Evolutionary conservation across 30 jellyfish, hydroid and myxozoan species (phyloP), one percentile per base, ranked within the genome.

Genomic region (Chrysaora quinquecirrha): DNA sequence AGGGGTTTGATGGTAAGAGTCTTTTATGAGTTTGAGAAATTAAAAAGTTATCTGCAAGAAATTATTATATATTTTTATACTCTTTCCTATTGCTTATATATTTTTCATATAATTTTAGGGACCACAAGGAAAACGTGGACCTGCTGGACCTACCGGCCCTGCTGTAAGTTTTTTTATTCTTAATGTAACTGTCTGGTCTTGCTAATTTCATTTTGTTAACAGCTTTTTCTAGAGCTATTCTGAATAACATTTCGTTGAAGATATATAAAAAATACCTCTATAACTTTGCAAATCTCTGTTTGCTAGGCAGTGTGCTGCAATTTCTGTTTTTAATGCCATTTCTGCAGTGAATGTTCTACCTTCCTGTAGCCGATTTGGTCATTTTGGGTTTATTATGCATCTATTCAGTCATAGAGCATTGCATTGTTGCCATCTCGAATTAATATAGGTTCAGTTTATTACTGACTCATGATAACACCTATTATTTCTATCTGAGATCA

Each of bases 41-140:
- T 38, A 19, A n/a, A 18, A 34, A 16, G 16, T 21, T 28, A 30
- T 72, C 33, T 20, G 32, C 12, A 72, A 72, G 84, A 72, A 28
- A 18, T 46, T 1, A 4, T 12, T 32, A 72, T 71, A 34, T 21
- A 72, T n/a, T n/a, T n/a, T n/a, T n/a, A n/a, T n/a, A n/a, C n/a
- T n/a, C n/a, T n/a, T n/a, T n/a, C n/a, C n/a, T n/a, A n/a, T n/a
- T n/a, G n/a, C n/a, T n/a, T n/a, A n/a, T n/a, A n/a, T n/a, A n/a
- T n/a, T n/a, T n/a, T n/a, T n/a, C n/a, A n/a, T n/a, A n/a, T n/a
- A n/a, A 14, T 38, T 38, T 38, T 38, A 82, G 93, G 94, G 94
- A n/a, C 87, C 94, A 76, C 78, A 64, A 24, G 97, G 97, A 74
- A 84, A 83, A 58, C 91, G 95, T 50, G 97, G 97, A 9, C 90